Evolutionary conservation across 2,797 vertebrate species (phyloP).

Genomic region (Morus bassanus): DNA sequence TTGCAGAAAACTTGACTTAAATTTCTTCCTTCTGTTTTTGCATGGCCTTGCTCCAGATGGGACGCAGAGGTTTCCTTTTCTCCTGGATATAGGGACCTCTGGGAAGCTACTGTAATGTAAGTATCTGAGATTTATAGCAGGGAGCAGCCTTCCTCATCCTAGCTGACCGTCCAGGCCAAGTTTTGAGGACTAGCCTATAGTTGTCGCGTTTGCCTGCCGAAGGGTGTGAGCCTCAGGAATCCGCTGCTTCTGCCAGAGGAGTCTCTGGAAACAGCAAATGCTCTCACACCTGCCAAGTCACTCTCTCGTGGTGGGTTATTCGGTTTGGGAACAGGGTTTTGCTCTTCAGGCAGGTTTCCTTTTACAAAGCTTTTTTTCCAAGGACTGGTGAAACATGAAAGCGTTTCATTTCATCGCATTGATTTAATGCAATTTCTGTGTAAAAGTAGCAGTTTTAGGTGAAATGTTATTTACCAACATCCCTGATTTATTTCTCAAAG

Average conservation of each 20-base stretch:
- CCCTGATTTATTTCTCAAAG: accelerated
- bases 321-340: not conserved
- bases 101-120: not conserved
- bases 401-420: accelerated
- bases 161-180: not conserved
- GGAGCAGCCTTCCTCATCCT: not conserved
- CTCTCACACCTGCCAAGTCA: conserved; percentile 6
- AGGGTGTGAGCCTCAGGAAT: conserved; percentile 36
- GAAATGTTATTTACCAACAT: accelerated
- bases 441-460: not conserved
- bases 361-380: not conserved
- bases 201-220: not conserved
- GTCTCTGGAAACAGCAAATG: not conserved
- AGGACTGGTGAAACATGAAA: not conserved
- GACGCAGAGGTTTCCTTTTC: accelerated
- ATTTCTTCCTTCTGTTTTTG: not conserved
- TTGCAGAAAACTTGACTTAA: not conserved
- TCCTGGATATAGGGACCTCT: accelerated
- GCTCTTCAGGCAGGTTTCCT: not conserved
- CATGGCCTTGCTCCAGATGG: accelerated
- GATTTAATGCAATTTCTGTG: accelerated
- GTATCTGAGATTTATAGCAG: accelerated
- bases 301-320: not conserved
- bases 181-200: not conserved
- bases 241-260: not conserved